Conservation (phyloP, 1,140 invertebrate species). For the Amyelois transitella region DNA sequence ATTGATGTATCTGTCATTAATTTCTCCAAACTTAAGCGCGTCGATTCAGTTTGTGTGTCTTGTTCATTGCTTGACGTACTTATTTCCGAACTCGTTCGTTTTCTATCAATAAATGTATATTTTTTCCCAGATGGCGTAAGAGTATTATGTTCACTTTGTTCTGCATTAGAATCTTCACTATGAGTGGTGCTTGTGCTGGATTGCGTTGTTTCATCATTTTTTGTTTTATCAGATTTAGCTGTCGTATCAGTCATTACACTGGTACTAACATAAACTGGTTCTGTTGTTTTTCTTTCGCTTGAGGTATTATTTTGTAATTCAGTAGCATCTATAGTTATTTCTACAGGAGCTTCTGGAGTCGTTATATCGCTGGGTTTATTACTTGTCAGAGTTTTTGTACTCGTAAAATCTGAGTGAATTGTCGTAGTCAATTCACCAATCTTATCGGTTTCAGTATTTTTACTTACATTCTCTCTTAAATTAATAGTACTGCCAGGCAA, state of each 20-base stretch:
- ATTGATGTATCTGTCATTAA: slow-evolving; percentile 28
- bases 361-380: neutral
- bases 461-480: too few species aligned
- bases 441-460: too few species aligned
- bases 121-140: slow-evolving; percentile 35
- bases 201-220: neutral
- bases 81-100: slow-evolving; percentile 13
- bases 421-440: neutral
- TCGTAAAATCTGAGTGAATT: neutral
- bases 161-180: neutral
- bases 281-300: neutral
- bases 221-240: neutral
- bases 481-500: too few species aligned
- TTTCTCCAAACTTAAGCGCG: slow-evolving; percentile 29
- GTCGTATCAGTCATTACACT: neutral
- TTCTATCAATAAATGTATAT: slow-evolving; percentile 47
- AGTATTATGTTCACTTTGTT: too few species aligned
- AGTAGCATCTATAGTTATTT: neutral
- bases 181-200: too few species aligned
- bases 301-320: neutral
- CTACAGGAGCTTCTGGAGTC: neutral
- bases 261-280: neutral
- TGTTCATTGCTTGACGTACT: slow-evolving; percentile 12
- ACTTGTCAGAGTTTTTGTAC: neutral
- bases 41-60: slow-evolving; percentile 9